phyloP scores from a whole-genome alignment of 2,888 invertebrate species.

The Arctia plantaginis region DNA sequence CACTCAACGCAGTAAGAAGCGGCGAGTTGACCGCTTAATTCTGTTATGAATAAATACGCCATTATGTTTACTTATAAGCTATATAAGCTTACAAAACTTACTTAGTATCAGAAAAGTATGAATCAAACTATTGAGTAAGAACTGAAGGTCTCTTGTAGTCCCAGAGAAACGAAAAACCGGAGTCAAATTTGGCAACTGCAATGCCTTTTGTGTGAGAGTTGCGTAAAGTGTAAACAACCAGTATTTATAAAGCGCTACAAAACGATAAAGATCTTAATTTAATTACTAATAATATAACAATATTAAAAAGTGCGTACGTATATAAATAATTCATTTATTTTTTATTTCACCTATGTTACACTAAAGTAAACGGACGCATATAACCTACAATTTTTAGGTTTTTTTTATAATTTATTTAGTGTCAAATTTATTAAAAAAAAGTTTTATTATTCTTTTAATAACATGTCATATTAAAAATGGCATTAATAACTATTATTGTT shows the following conservation, averaged over 20 bases:
- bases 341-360: too few species aligned
- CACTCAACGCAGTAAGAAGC: too few species aligned
- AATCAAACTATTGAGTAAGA: slow-evolving; percentile 9
- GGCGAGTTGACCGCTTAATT: too few species aligned
- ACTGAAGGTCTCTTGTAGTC: slow-evolving; percentile 13
- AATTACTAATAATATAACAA: not conserved
- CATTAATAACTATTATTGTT: not conserved
- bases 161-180: slow-evolving; percentile 13
- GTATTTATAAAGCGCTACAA: not conserved
- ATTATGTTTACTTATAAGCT: not conserved
- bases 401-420: too few species aligned
- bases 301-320: not conserved
- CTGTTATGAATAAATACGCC: not conserved
- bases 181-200: slow-evolving; percentile 13
- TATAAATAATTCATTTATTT: not conserved
- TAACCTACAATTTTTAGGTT: too few species aligned
- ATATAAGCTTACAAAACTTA: not conserved
- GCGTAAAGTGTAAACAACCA: slow-evolving; percentile 8
- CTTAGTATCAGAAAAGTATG: slow-evolving; percentile 1
- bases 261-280: not conserved
- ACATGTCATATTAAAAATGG: too few species aligned
- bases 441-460: too few species aligned
- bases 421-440: too few species aligned
- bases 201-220: slow-evolving; percentile 8
- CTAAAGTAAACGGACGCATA: too few species aligned